Conservation (phyloP, 1,140 invertebrate species). For the Luehdorfia chinensis region DNA sequence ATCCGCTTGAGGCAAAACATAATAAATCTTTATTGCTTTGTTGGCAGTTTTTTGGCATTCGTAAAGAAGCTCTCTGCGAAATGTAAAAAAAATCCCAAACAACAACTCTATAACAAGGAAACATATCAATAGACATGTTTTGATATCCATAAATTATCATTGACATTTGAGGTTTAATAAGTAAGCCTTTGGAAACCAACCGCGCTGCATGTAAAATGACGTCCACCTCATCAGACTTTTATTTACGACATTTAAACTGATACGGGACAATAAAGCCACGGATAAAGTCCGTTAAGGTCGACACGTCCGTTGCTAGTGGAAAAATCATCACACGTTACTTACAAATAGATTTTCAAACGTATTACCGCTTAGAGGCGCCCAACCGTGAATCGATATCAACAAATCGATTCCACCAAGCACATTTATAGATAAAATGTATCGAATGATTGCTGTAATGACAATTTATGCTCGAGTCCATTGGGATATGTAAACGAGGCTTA, state of each 20-base stretch:
- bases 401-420: constrained; percentile 40
- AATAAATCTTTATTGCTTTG: no score
- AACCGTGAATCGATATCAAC: constrained; percentile 47
- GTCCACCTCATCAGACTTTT: constrained; percentile 30
- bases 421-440: constrained; percentile 52
- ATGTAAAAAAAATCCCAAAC: no score
- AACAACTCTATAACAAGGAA: constrained; percentile 10
- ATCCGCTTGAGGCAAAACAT: no score
- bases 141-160: constrained; percentile 14
- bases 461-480: constrained; percentile 50
- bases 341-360: constrained; percentile 34
- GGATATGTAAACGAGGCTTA: constrained; percentile 60
- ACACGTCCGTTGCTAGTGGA: constrained; percentile 30
- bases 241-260: constrained; percentile 51
- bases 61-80: no score
- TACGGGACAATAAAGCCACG: constrained; percentile 43
- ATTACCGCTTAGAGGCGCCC: constrained; percentile 34
- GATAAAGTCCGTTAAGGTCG: constrained; percentile 43
- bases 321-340: constrained; percentile 24
- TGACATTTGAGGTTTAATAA: constrained; percentile 6
- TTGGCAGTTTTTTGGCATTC: no score
- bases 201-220: constrained; percentile 27
- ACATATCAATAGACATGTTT: constrained; percentile 1
- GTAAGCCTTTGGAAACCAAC: constrained; percentile 19
- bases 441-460: constrained; percentile 64